These are phyloP conservation scores for Chrysocyon brachyurus DNA, from an alignment of 2,797 vertebrate genomes.

Conservation along the genomic window DNA sequence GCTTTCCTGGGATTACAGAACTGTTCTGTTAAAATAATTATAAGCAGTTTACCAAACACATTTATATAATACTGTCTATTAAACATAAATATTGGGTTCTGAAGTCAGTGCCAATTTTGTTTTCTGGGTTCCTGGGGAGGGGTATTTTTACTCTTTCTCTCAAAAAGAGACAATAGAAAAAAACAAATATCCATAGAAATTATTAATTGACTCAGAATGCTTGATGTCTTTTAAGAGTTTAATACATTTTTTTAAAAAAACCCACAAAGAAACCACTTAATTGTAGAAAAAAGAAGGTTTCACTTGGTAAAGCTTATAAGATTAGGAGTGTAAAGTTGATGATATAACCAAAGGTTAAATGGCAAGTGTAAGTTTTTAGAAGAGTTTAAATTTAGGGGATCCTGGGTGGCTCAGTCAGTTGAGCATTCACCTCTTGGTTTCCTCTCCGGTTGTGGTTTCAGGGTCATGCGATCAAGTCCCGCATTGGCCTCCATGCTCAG, in stretches of 20 bases:
- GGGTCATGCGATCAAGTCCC: neutral
- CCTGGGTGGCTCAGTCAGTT: neutral
- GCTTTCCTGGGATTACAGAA: neutral
- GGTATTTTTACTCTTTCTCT: neutral
- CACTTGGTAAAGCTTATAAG: neutral
- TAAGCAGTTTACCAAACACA: neutral
- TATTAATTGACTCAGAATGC: neutral
- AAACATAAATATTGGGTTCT: neutral
- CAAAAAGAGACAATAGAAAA: neutral
- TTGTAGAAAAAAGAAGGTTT: neutral
- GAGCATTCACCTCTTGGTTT: neutral
- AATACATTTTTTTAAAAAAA: neutral
- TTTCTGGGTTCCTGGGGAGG: neutral
- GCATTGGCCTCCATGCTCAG: neutral
- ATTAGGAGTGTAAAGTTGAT: neutral
- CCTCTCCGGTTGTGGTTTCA: neutral
- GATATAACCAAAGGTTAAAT: neutral
- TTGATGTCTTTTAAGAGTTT: neutral
- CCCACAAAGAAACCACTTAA: neutral
- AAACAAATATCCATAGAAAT: neutral
- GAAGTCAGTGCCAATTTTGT: neutral
- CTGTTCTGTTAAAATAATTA: neutral
- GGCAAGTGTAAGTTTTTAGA: neutral
- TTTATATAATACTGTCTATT: neutral
- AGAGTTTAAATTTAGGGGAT: neutral